phyloP scores from a whole-genome alignment of 2,797 vertebrate genomes.

The Muscicapa comitata region DNA sequence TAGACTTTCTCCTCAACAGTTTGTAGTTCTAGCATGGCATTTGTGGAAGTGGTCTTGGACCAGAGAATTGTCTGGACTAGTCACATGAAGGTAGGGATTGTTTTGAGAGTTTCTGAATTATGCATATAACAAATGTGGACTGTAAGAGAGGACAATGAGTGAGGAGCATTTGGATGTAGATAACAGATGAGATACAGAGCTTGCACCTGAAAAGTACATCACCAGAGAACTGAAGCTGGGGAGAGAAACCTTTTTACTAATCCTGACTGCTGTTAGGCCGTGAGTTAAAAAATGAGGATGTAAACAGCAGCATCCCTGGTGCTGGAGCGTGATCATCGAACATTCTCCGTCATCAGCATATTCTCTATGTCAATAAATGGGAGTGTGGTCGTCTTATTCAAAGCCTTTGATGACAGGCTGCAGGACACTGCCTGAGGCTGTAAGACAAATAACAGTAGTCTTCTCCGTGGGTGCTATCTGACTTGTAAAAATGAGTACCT shows the following conservation, averaged over 20 bases:
- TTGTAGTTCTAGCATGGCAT: accelerated
- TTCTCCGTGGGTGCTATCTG: constrained; percentile 38
- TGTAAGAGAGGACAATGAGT: not conserved
- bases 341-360: not conserved
- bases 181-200: not conserved
- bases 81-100: not conserved
- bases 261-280: not conserved
- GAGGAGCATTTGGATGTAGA: not conserved
- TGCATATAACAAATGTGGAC: not conserved
- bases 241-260: not conserved
- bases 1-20: not conserved
- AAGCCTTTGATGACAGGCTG: constrained; percentile 45
- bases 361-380: not conserved
- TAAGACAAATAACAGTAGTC: constrained; percentile 24
- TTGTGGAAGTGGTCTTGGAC: not conserved
- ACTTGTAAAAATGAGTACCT: not conserved
- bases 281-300: not conserved
- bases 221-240: not conserved
- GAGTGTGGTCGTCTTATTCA: not conserved
- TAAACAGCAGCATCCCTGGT: not conserved
- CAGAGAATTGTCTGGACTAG: not conserved
- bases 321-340: not conserved
- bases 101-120: not conserved
- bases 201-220: not conserved
- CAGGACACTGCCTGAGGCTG: constrained; percentile 28